Evolutionary conservation across 2,797 vertebrate species (phyloP).

Genomic region (Acipenser transmontanus): DNA sequence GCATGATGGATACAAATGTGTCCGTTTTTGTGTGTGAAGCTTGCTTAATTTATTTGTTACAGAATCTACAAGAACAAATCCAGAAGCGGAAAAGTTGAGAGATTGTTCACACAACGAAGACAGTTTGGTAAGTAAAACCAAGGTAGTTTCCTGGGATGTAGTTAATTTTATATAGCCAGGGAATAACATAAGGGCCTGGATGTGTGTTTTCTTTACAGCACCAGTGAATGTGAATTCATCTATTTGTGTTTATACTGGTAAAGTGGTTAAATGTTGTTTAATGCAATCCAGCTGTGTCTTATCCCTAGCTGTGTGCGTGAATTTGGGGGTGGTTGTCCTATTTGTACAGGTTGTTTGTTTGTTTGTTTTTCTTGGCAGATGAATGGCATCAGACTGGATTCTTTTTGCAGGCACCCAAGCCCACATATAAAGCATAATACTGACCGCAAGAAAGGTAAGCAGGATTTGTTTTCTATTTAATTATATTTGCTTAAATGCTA

Average conservation of each 20-base stretch:
- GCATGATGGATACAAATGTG: too few species aligned
- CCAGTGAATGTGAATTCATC: slow-evolving; percentile 1
- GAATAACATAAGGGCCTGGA: too few species aligned
- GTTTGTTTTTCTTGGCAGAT: slow-evolving; percentile 36
- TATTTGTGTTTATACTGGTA: neutral
- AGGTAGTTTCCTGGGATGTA: too few species aligned
- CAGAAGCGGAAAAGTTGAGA: slow-evolving; percentile 20
- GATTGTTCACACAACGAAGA: slow-evolving; percentile 26
- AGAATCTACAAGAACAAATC: neutral
- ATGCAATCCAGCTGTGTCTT: too few species aligned
- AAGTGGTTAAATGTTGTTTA: too few species aligned
- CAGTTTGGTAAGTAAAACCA: slow-evolving; percentile 22
- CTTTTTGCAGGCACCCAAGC: slow-evolving; percentile 51
- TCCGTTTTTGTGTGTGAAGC: too few species aligned
- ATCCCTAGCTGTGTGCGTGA: too few species aligned
- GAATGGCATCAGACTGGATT: slow-evolving; percentile 40
- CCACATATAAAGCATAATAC: slow-evolving; percentile 36
- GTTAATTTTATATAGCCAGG: too few species aligned
- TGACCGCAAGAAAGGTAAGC: slow-evolving; percentile 25
- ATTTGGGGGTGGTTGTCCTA: neutral
- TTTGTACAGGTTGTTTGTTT: neutral
- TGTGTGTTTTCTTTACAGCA: neutral
- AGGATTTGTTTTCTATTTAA: neutral
- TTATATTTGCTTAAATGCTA: neutral
- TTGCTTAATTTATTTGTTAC: too few species aligned